These are phyloP conservation scores for Cebidichthys violaceus DNA, from an alignment of 2,113 vertebrate species.

Conservation along the genomic window DNA sequence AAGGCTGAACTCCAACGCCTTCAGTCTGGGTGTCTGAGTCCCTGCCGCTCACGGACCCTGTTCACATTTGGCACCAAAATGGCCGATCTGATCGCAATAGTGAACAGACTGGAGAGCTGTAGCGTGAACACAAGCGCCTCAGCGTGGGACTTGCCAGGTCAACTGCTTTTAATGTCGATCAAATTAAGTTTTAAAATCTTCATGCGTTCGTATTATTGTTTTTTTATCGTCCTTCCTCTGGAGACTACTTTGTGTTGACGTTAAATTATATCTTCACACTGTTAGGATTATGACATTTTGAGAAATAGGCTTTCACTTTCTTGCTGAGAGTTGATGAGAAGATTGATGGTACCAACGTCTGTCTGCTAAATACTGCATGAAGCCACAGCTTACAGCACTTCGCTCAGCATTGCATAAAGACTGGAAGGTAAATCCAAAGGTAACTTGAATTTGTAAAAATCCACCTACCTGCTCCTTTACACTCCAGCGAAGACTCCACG, in stretches of 20 bases:
- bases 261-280: no score
- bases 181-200: neutral
- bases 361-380: neutral
- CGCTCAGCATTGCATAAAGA: neutral
- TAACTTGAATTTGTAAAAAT: neutral
- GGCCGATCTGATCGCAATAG: constrained; percentile 15
- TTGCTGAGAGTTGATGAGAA: neutral
- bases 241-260: neutral
- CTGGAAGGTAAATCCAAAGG: neutral
- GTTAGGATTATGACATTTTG: neutral
- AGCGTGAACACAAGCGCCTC: neutral
- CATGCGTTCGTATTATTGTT: neutral
- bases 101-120: neutral
- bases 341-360: neutral
- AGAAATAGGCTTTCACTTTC: neutral
- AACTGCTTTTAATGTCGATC: neutral
- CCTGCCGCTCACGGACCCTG: neutral
- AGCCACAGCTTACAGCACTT: neutral
- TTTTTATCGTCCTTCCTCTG: neutral
- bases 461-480: neutral
- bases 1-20: constrained; percentile 39
- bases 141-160: neutral
- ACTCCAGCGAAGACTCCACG: neutral
- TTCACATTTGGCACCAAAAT: constrained; percentile 18
- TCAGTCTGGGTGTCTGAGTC: constrained; percentile 18